A percentile compares a stretch with the other conserved stretches of the same genome.
These are phyloP conservation scores for Eupristina koningsbergeri DNA, from an alignment of 1,140 invertebrate genomes.

Conservation along the genomic window DNA sequence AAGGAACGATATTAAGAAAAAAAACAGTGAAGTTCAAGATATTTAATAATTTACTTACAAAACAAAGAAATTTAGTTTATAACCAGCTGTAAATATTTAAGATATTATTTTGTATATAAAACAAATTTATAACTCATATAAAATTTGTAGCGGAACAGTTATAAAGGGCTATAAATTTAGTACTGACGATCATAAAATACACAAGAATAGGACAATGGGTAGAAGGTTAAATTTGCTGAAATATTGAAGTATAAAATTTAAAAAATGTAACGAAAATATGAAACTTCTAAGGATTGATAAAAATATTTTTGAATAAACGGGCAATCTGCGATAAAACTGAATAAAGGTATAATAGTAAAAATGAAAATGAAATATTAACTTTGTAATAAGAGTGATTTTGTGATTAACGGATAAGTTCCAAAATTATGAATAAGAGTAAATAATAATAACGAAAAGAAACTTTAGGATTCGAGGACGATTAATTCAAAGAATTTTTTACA, in stretches of 20 bases:
- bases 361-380: background rate
- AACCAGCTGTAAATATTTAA: background rate
- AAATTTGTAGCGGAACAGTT: background rate
- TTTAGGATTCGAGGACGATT: background rate
- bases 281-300: background rate
- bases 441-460: background rate
- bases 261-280: background rate
- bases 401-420: background rate
- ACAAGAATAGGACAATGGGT: background rate
- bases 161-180: background rate
- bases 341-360: background rate
- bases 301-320: background rate
- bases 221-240: background rate
- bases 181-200: background rate
- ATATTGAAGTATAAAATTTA: too few species aligned
- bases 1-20: too few species aligned
- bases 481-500: background rate
- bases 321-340: background rate
- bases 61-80: background rate
- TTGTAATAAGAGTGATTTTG: too few species aligned
- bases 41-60: background rate
- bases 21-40: too few species aligned
- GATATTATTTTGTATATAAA: background rate
- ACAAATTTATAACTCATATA: slow-evolving; percentile 1
- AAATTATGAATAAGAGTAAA: background rate